Evolutionary conservation across 1,140 invertebrate genomes (phyloP).

Genomic region (Leptinotarsa defecta): DNA sequence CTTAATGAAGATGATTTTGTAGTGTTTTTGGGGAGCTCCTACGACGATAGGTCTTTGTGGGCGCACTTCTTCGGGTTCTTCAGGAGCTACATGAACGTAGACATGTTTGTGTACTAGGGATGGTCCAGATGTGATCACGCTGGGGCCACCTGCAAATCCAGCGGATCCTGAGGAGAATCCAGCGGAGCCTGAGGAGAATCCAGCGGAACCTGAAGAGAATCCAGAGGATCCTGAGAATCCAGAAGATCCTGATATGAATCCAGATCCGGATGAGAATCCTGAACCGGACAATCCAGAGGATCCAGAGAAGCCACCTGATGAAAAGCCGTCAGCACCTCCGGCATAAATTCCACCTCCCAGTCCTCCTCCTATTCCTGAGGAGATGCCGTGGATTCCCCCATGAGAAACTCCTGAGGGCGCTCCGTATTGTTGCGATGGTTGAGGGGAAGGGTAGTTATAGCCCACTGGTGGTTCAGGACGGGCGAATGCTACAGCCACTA

Average conservation of each 20-base stretch:
- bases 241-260: neutral
- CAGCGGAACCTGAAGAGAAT: neutral
- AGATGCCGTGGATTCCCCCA: conserved; percentile 4
- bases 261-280: neutral
- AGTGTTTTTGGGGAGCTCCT: conserved; percentile 76
- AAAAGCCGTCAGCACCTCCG: neutral
- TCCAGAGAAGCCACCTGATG: neutral
- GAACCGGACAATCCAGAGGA: neutral
- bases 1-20: conserved; percentile 90
- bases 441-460: conserved; percentile 64
- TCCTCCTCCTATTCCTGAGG: neutral
- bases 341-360: neutral
- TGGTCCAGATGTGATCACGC: conserved; percentile 61
- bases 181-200: neutral
- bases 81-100: conserved; percentile 71
- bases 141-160: conserved; percentile 50
- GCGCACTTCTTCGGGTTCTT: conserved; percentile 67
- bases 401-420: neutral
- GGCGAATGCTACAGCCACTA: conserved; percentile 29
- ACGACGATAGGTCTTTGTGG: conserved; percentile 60
- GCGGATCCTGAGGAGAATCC: neutral
- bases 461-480: conserved; percentile 33
- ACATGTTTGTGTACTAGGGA: conserved; percentile 71
- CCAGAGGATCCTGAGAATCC: neutral
- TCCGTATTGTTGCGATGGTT: conserved; percentile 64